Conservation (phyloP, 2,888 invertebrate genomes). For the Orthosia cruda region DNA sequence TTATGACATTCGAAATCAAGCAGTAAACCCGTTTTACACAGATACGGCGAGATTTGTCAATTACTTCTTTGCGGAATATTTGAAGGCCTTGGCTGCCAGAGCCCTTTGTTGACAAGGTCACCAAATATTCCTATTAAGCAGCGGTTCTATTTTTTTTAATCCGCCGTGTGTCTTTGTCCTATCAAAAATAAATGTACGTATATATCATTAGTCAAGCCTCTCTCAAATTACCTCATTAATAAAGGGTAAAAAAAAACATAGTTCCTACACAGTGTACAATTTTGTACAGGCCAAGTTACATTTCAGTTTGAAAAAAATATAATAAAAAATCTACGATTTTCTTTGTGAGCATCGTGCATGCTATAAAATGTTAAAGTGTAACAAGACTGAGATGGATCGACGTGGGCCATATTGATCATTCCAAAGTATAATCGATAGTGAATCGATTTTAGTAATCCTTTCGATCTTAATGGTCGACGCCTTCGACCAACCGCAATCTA, state of each 20-base stretch:
- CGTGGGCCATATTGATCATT: background rate
- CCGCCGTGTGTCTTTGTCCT: constrained; percentile 7
- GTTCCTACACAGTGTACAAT: constrained; percentile 1
- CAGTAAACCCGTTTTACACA: constrained; percentile 24
- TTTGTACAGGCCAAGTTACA: constrained; percentile 9
- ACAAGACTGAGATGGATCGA: background rate
- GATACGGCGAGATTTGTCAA: constrained; percentile 34
- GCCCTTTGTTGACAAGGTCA: background rate
- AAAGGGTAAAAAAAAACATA: constrained; percentile 24
- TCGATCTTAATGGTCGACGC: background rate
- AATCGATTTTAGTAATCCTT: background rate
- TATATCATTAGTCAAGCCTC: constrained; percentile 56
- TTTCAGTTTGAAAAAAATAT: constrained; percentile 12
- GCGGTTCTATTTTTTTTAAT: constrained; percentile 24
- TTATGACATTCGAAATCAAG: too few relatives aligned
- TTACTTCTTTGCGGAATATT: constrained; percentile 22
- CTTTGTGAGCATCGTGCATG: background rate
- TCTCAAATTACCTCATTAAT: constrained; percentile 24
- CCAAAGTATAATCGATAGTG: constrained; percentile 1
- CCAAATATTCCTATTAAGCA: constrained; percentile 10
- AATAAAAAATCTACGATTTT: background rate
- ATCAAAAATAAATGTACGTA: constrained; percentile 45
- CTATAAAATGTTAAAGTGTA: background rate
- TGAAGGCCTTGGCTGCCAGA: background rate
- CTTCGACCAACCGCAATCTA: background rate